Evolutionary conservation across 2,797 vertebrate genomes (phyloP), one percentile per base, ranked within the genome.

Genomic region (Odontamblyopus rebecca): DNA sequence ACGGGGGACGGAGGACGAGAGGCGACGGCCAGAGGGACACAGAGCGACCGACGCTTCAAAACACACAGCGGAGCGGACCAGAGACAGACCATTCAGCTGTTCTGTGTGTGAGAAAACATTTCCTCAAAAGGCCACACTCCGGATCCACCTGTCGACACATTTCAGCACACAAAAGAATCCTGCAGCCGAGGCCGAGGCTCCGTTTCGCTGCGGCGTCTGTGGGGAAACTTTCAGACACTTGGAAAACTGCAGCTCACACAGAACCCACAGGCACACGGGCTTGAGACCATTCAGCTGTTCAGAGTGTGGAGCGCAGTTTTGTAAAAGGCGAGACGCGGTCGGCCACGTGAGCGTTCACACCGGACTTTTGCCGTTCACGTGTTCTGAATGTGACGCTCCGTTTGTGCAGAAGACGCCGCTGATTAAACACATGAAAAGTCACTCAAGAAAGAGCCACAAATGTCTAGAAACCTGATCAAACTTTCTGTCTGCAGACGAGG

Each of bases 291-390:
- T 76, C 4, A 26, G 30, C 4, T 77, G 69, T 27, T 61, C 66
- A 18, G 23, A 74, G 0, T 78, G 79, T 4, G 48, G 53, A 4
- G 56, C 56, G 6, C 9, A 11, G 3, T 57, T 57, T 57, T 2
- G 56, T 23, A 11, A 6, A 69, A 70, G 44, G 70, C 19, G 0
- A 72, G 69, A 44, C 11, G 9, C 26, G 1, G 26, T 26, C 2
- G 9, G 56, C 12, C 68, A 77, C 61, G 6, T 51, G 51, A 68
- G 29, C 1, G 19, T 30, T 38, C 72, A 78, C 65, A n/a, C 51
- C 18, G 51, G 51, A 19, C 51, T n/a, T 51, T 19, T 19, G 4
- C 50, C 50, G 4, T 51, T 51, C 16, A 19, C 4, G 6, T 53
- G 51, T 53, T 6, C 16, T 18, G 18, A 53, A 5, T 53, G 51